A percentile compares a stretch with the other conserved stretches of the same genome.
phyloP scores from a whole-genome alignment of 2,888 invertebrate genomes.

The Agrotis exclamationis region DNA sequence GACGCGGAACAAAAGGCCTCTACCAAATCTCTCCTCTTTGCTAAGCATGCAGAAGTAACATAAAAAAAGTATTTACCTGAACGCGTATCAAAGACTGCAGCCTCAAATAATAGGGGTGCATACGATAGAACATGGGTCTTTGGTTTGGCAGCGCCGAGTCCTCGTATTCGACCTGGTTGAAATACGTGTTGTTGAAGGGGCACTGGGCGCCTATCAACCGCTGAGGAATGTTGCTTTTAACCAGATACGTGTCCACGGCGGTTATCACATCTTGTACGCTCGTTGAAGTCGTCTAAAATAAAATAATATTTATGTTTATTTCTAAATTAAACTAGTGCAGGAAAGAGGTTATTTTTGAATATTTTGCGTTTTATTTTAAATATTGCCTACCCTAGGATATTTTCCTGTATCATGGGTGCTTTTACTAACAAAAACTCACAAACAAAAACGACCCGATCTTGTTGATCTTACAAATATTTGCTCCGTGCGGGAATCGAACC shows the following conservation, averaged over 20 bases:
- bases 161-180: conserved; percentile 87
- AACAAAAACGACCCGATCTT: too few relatives aligned
- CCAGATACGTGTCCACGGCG: conserved; percentile 78
- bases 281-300: conserved; percentile 77
- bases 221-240: conserved; percentile 82
- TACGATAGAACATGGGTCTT: conserved; percentile 88
- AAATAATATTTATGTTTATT: not conserved
- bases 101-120: conserved; percentile 87
- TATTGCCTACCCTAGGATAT: too few relatives aligned
- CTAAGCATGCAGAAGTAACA: too few relatives aligned
- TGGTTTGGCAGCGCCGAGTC: conserved; percentile 91
- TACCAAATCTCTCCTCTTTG: too few relatives aligned
- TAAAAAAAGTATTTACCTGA: conserved; percentile 69
- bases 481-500: too few relatives aligned
- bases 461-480: too few relatives aligned
- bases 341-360: not conserved
- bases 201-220: conserved; percentile 84
- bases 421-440: too few relatives aligned
- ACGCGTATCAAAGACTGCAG: conserved; percentile 78
- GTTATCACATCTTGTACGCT: conserved; percentile 77
- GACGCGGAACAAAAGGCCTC: too few relatives aligned
- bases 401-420: too few relatives aligned
- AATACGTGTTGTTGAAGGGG: conserved; percentile 79
- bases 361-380: too few relatives aligned
- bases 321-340: not conserved